These are phyloP conservation scores for Linyphia triangularis DNA, from an alignment of 2,888 invertebrate genomes.

Conservation along the genomic window DNA sequence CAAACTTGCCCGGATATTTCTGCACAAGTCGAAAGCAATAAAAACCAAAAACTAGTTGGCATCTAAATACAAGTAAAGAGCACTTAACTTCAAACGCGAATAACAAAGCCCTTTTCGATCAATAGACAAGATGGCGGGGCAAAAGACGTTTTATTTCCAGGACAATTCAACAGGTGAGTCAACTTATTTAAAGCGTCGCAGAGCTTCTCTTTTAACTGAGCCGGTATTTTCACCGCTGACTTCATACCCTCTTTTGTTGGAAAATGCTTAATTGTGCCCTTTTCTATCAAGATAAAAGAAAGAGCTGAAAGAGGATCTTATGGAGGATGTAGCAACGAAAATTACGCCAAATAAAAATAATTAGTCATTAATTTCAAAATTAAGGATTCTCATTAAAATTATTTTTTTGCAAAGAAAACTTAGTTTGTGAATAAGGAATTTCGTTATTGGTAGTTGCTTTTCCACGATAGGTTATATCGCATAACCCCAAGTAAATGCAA, in stretches of 20 bases:
- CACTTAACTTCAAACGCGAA: slow-evolving; percentile 12
- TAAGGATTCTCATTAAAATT: neutral
- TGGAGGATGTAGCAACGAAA: neutral
- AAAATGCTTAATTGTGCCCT: neutral
- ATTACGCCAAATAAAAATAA: neutral
- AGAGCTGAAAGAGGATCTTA: neutral
- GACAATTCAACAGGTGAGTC: slow-evolving; percentile 67
- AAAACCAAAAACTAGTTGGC: too few relatives aligned
- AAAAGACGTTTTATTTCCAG: slow-evolving; percentile 42
- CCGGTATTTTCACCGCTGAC: neutral
- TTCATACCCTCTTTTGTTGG: neutral
- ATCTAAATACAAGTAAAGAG: too few relatives aligned
- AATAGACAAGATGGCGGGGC: slow-evolving; percentile 67
- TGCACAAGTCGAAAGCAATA: too few relatives aligned
- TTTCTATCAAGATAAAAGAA: neutral
- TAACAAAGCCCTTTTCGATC: slow-evolving; percentile 32
- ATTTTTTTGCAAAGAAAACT: too few relatives aligned
- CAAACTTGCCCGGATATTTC: too few relatives aligned
- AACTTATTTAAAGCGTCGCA: neutral
- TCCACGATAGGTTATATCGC: too few relatives aligned
- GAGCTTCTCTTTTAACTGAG: neutral
- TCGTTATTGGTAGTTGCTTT: too few relatives aligned
- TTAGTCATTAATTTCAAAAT: neutral
- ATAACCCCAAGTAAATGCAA: too few relatives aligned
- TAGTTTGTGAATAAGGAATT: too few relatives aligned